Evolutionary conservation across 2,113 vertebrate genomes (phyloP).

Genomic region (Sylvietta virens): DNA sequence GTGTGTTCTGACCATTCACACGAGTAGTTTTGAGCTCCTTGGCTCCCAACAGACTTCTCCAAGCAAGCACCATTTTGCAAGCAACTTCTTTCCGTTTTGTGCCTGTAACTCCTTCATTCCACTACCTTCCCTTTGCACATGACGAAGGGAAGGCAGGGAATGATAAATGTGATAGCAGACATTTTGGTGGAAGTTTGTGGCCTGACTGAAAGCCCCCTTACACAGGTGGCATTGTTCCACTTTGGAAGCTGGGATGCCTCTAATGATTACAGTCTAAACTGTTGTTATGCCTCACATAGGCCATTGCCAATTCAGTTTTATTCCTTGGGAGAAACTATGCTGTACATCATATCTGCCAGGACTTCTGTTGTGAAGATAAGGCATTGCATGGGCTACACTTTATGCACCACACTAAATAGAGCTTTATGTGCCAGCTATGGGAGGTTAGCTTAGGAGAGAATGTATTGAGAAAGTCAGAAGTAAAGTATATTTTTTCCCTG

Average conservation of each 20-base stretch:
- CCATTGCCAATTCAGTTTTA: background rate
- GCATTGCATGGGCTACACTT: background rate
- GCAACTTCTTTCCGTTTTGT: background rate
- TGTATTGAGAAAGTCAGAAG: constrained; percentile 23
- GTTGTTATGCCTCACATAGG: background rate
- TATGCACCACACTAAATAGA: background rate
- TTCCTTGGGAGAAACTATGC: background rate
- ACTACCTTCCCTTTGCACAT: background rate
- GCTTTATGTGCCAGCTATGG: background rate
- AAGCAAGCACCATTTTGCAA: background rate
- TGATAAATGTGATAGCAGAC: background rate
- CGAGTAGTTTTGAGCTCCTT: accelerated
- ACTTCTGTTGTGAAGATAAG: background rate
- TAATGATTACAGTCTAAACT: background rate
- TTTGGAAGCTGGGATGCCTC: background rate
- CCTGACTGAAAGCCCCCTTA: background rate
- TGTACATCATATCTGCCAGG: background rate
- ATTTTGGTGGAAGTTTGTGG: background rate
- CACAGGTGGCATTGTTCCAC: background rate
- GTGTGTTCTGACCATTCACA: accelerated
- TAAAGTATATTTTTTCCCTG: background rate
- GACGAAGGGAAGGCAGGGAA: background rate
- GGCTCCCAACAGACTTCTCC: background rate
- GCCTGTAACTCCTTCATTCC: background rate
- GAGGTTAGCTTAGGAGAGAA: background rate